Conservation (phyloP, 2,888 invertebrate genomes). For the Platycnemis pennipes region DNA sequence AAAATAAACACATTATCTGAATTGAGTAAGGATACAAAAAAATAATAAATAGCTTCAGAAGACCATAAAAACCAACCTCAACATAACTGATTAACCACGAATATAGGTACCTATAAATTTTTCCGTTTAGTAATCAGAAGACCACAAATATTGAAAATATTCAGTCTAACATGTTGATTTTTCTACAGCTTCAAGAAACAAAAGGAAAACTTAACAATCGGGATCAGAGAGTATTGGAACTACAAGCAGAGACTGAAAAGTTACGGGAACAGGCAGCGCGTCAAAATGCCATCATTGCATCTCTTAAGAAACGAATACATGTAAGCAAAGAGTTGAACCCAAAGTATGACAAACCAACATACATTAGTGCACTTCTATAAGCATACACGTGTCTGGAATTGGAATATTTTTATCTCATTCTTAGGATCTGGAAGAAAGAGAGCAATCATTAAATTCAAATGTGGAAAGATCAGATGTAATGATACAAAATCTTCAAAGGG, state of each 20-base stretch:
- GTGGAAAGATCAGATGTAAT: conserved; percentile 86
- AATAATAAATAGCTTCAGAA: too few species aligned
- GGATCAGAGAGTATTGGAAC: conserved; percentile 87
- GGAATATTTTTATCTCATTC: conserved; percentile 40
- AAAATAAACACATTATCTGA: too few species aligned
- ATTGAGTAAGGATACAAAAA: too few species aligned
- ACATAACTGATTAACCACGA: too few species aligned
- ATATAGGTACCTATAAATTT: too few species aligned
- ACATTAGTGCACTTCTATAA: background rate
- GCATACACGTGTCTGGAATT: background rate
- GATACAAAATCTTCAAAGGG: conserved; percentile 88
- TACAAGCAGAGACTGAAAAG: conserved; percentile 90
- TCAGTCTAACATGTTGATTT: background rate
- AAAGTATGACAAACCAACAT: too few species aligned
- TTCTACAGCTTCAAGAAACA: conserved; percentile 85
- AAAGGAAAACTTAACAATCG: conserved; percentile 86
- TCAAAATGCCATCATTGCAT: conserved; percentile 89
- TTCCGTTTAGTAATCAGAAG: too few species aligned
- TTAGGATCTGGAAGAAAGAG: conserved; percentile 89
- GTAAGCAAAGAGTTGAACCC: conserved; percentile 74
- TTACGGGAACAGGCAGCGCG: conserved; percentile 90
- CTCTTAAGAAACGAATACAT: conserved; percentile 88
- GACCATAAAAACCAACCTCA: too few species aligned
- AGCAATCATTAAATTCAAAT: conserved; percentile 84
- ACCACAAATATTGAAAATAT: too few species aligned